Conservation (phyloP, 23 tunicate genomes). For the Styela clava region DNA sequence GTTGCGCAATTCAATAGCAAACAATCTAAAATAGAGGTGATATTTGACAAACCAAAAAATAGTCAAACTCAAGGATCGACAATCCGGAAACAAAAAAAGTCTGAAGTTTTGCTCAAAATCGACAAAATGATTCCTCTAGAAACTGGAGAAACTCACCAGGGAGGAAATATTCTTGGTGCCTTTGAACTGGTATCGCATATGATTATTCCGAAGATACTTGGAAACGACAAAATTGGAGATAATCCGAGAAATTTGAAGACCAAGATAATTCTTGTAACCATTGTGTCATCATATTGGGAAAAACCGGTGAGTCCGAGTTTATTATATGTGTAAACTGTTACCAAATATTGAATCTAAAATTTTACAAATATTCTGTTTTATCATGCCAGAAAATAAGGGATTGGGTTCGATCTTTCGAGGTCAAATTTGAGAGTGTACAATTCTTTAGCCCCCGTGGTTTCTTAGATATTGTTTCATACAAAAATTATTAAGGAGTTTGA, state of each 20-base stretch:
- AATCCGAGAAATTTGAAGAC: not conserved
- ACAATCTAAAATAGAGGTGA: not conserved
- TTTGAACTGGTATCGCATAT: not conserved
- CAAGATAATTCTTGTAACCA: not conserved
- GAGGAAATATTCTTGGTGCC: not conserved
- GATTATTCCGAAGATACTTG: not conserved
- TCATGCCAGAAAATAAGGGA: no score
- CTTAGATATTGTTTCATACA: no score
- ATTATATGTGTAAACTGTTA: no score
- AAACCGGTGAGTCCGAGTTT: not conserved
- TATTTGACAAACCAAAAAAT: not conserved
- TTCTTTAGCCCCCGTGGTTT: no score
- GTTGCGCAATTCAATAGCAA: not conserved
- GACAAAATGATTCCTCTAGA: not conserved
- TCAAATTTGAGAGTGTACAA: no score
- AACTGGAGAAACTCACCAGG: not conserved
- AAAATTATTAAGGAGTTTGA: no score
- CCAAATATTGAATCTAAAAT: no score
- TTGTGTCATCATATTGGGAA: not conserved
- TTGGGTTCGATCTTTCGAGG: no score
- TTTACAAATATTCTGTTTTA: no score
- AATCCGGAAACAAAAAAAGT: not conserved
- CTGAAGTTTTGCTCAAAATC: not conserved
- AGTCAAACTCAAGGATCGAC: not conserved
- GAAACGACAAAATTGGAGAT: not conserved